Evolutionary conservation across 2,888 invertebrate species (phyloP), one percentile per base, ranked within the genome.

Genomic region (Muschampia plurimacula): DNA sequence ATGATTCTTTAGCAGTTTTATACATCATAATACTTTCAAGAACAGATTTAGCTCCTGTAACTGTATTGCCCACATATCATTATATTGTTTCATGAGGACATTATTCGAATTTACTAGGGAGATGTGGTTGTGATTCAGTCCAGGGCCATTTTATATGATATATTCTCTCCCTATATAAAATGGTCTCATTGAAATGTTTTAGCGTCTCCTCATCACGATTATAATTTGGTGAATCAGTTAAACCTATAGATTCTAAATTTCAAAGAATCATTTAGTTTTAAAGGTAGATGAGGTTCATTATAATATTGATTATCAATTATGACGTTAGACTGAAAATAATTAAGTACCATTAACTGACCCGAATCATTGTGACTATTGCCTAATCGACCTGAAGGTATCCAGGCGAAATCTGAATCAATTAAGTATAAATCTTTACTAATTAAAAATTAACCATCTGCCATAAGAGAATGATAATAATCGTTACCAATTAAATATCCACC

Each of bases 391-490:
- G 32, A 32, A 32, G 3, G 32, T 28, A 57, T 12, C 57, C 57
- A 57, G 6, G 28, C 57, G 22, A 57, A 57, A 57, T 13, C 13
- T 10, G 57, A 57, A 4, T 57, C 22, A 57, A 57, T 22, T 22
- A 57, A 57, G 13, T 22, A 57, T 22, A 57, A 22, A 57, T 57
- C 9, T 57, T 22, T 2, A 80, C 8, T 12, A 0, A 79, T 15
- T 22, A 59, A 8, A 22, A 74, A 71, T 13, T 77, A 78, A 28
- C 75, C 57, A 5, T 15, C 13, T n/a, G 32, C 28, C 39, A 79
- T 75, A n/a, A 80, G 63, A 0, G 76, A 72, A 36, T 68, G 72
- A 41, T 79, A 80, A 71, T 79, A 57, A 28, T 57, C 57, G 10
- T 57, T 57, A 57, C 57, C 57, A 22, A 57, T 57, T 22, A 57